phyloP scores from a whole-genome alignment of 2,888 invertebrate species.

The Eupithecia tripunctaria region DNA sequence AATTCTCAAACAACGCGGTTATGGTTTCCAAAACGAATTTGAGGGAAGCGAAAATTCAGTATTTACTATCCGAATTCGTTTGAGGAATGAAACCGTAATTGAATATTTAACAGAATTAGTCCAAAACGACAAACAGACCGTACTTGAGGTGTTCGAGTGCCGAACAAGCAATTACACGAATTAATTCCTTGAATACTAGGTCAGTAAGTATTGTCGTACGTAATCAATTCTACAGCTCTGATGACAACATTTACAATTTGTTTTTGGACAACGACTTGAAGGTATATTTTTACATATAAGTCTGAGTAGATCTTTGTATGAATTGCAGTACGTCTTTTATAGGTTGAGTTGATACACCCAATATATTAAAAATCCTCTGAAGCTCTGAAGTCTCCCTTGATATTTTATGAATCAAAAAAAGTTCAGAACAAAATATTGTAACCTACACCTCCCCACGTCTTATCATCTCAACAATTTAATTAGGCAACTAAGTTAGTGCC shows the following conservation, averaged over 20 bases:
- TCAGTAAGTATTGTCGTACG: constrained; percentile 20
- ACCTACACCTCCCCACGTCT: not conserved
- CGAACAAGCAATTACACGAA: constrained; percentile 38
- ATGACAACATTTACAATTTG: not conserved
- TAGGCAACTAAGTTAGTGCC: constrained; percentile 26
- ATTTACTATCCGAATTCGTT: constrained; percentile 26
- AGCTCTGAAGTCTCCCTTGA: not conserved
- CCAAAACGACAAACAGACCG: constrained; percentile 26
- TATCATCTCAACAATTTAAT: constrained; percentile 29
- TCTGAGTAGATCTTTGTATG: too few species aligned
- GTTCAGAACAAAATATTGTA: not conserved
- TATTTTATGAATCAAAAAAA: not conserved
- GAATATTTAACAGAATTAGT: constrained; percentile 32
- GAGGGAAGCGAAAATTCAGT: constrained; percentile 19
- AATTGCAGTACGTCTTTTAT: too few species aligned
- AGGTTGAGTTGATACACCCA: too few species aligned
- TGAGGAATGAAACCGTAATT: constrained; percentile 24
- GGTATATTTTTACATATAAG: too few species aligned
- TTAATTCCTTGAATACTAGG: constrained; percentile 31
- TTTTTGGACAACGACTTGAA: not conserved
- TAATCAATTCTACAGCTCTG: not conserved
- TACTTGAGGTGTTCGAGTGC: constrained; percentile 28
- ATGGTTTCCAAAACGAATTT: constrained; percentile 18
- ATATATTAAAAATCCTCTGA: not conserved
- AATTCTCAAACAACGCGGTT: constrained; percentile 14